Conservation (phyloP, 2,113 vertebrate species). For the Atrichornis clamosus region DNA sequence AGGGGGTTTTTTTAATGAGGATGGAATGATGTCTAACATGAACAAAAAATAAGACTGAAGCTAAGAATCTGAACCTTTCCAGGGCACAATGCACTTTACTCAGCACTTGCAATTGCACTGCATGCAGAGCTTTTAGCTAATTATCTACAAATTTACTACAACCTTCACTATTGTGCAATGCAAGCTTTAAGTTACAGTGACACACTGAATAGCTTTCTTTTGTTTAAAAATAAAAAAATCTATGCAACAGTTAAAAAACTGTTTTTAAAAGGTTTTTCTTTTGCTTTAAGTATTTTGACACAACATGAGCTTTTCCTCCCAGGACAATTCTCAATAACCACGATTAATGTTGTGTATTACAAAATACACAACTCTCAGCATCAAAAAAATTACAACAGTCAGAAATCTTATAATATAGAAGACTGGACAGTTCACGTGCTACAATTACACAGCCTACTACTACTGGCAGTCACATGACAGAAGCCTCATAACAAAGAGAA, state of each 20-base stretch:
- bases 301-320: background rate
- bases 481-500: background rate
- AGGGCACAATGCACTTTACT: background rate
- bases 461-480: background rate
- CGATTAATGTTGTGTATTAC: background rate
- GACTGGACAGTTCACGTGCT: background rate
- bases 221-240: background rate
- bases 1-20: background rate
- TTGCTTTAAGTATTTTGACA: background rate
- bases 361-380: background rate
- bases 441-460: background rate
- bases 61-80: background rate
- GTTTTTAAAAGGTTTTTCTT: background rate
- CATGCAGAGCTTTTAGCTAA: background rate
- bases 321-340: background rate
- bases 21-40: background rate
- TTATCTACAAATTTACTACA: background rate
- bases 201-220: background rate
- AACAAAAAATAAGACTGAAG: background rate
- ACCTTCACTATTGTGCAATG: background rate
- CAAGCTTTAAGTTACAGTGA: background rate
- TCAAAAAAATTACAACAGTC: background rate
- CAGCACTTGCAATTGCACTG: background rate
- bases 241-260: background rate
- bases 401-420: background rate